Evolutionary conservation across 1,140 invertebrate species (phyloP), one percentile per base, ranked within the genome.

Genomic region (Apolygus lucorum): DNA sequence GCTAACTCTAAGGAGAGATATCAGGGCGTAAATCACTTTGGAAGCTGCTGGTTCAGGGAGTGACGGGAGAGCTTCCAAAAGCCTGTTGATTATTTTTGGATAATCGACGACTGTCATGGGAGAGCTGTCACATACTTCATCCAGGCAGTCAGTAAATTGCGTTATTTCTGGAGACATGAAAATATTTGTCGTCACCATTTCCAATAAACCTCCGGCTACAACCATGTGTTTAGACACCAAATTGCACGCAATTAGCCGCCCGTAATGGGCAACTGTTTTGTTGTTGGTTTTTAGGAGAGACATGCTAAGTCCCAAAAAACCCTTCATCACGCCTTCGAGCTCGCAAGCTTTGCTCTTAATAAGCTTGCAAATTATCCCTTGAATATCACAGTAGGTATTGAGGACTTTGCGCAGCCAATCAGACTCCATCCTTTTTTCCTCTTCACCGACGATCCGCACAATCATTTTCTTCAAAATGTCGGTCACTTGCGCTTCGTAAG

Each of bases 61-160:
- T 21, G 76, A 72, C 14, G 82, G 72, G 2, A 86, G 73, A 66
- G 79, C 78, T 67, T 85, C 83, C 2, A 85, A 72, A 27, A 86
- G 72, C 49, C 76, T 75, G 17, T 78, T 76, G 1, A 85, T 77
- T 71, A 77, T 79, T 8, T 71, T 74, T 71, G 81, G 79, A 72
- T 81, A 78, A 62, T 84, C 81, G 2, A 82, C 54, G 26, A 84
- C 78, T 1, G 80, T 72, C 59, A 83, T 72, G 1, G 81, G 78
- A 34, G 81, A 74, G 66, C 78, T 78, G 52, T 74, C 75, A 67
- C 82, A 82, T 67, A 84, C 76, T 67, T 78, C 79, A 17, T 78
- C 74, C 14, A 86, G 74, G 72, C 83, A 84, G 70, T 84, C 84
- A 84, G 81, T 82, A 72, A 82, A 85, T 71, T 84, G 82, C 1